Evolutionary conservation across 2,888 invertebrate genomes (phyloP).

Genomic region (Brenthis daphne): DNA sequence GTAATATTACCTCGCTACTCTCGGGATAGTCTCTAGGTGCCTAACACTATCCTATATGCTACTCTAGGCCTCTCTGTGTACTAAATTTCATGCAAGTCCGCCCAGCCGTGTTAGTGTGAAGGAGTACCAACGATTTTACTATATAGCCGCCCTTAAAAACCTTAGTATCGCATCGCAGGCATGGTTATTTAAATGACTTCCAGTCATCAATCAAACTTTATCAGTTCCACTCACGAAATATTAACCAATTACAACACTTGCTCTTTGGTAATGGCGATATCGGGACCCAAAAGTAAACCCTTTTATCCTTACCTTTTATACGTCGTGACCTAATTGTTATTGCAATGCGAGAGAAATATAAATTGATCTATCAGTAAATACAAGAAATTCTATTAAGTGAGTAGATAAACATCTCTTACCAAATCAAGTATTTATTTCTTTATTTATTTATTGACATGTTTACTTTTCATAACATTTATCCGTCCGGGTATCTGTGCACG

Average conservation of each 20-base stretch:
- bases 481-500: background rate
- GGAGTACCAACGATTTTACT: background rate
- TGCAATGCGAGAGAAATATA: slow-evolving; percentile 13
- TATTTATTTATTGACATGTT: background rate
- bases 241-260: slow-evolving; percentile 68
- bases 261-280: slow-evolving; percentile 49
- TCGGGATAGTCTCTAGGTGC: too few relatives aligned
- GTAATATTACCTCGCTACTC: too few relatives aligned
- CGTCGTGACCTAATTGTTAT: background rate
- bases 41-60: too few relatives aligned
- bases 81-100: too few relatives aligned
- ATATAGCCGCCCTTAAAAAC: background rate
- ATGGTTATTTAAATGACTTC: slow-evolving; percentile 2
- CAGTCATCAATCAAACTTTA: slow-evolving; percentile 73
- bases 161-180: background rate
- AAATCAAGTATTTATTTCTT: background rate
- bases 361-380: background rate
- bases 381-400: too few relatives aligned
- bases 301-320: slow-evolving; percentile 45
- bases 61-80: too few relatives aligned
- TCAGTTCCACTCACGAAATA: slow-evolving; percentile 69
- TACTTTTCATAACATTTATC: background rate
- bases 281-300: slow-evolving; percentile 54
- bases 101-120: too few relatives aligned
- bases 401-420: too few relatives aligned